A percentile compares a stretch with the other conserved stretches of the same genome.
Conservation (phyloP, 1,140 invertebrate genomes). For the Drosophila pseudoobscura region DNA sequence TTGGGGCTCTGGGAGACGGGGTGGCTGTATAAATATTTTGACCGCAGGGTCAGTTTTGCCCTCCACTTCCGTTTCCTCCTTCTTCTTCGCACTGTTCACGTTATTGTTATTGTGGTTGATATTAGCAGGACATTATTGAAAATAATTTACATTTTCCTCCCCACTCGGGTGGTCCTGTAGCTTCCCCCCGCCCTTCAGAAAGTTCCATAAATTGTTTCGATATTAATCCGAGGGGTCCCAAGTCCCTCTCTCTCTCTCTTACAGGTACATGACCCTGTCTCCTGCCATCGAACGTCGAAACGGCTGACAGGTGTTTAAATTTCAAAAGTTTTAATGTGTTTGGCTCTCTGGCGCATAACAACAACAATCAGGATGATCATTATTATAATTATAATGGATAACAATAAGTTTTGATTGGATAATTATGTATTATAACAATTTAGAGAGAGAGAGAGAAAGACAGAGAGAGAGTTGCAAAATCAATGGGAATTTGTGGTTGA, state of each 20-base stretch:
- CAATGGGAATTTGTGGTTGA: slow-evolving; percentile 17
- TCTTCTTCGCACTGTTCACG: slow-evolving; percentile 1
- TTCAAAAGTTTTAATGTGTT: slow-evolving; percentile 54
- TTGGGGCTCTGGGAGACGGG: neutral
- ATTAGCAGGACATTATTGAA: slow-evolving; percentile 74
- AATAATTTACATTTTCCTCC: slow-evolving; percentile 61
- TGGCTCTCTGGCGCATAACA: slow-evolving; percentile 18
- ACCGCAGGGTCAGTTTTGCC: slow-evolving; percentile 47
- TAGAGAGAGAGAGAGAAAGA: neutral
- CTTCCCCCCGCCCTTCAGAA: slow-evolving; percentile 2
- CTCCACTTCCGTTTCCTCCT: slow-evolving; percentile 9
- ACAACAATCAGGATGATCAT: slow-evolving; percentile 44
- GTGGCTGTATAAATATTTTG: slow-evolving; percentile 50
- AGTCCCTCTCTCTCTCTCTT: neutral
- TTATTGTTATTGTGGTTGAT: slow-evolving; percentile 52
- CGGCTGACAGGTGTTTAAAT: slow-evolving; percentile 62
- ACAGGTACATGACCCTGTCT: too few species aligned
- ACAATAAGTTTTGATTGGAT: slow-evolving; percentile 51
- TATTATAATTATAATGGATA: slow-evolving; percentile 55
- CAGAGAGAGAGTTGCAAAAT: neutral
- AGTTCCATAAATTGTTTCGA: slow-evolving; percentile 53
- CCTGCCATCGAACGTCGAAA: slow-evolving; percentile 24
- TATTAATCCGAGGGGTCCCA: slow-evolving; percentile 35
- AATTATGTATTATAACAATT: slow-evolving; percentile 35
- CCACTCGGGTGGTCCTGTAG: neutral